These are phyloP conservation scores for Toxotes jaculatrix DNA, from an alignment of 2,113 vertebrate genomes.

Conservation along the genomic window DNA sequence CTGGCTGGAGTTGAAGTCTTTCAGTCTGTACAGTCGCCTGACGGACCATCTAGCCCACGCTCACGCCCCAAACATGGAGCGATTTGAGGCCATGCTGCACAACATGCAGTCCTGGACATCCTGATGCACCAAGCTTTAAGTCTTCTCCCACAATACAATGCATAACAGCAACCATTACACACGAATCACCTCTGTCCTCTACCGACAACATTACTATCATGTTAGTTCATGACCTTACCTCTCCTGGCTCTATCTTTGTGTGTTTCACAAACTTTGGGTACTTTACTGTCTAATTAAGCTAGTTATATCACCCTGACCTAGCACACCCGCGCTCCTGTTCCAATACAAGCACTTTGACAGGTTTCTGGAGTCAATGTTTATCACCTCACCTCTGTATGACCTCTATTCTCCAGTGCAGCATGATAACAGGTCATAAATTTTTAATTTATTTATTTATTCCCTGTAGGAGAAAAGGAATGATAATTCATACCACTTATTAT, in stretches of 20 bases:
- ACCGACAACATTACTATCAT: conserved; percentile 52
- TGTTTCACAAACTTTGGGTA: conserved; percentile 23
- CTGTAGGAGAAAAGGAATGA: conserved; percentile 63
- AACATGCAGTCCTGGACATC: conserved; percentile 96
- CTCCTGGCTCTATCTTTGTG: conserved; percentile 16
- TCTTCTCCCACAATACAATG: conserved; percentile 11
- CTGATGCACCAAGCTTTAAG: conserved; percentile 81
- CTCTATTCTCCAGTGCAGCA: conserved; percentile 53
- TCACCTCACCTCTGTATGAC: conserved; percentile 49
- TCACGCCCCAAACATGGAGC: conserved; percentile 89
- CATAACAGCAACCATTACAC: conserved; percentile 44
- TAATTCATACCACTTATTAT: conserved; percentile 55
- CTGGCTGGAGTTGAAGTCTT: conserved; percentile 98
- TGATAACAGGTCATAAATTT: conserved; percentile 66
- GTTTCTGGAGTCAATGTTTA: conserved; percentile 21
- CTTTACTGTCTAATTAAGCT: conserved; percentile 49
- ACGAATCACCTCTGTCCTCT: conserved; percentile 61
- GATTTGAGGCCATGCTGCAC: conserved; percentile 95
- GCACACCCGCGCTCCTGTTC: neutral
- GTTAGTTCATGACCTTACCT: conserved; percentile 41
- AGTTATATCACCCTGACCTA: conserved; percentile 17
- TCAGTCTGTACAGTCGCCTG: conserved; percentile 97
- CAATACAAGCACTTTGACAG: conserved; percentile 37
- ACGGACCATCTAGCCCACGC: conserved; percentile 92
- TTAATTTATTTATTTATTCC: conserved; percentile 81